Conservation (phyloP, 2,888 invertebrate species). For the Epinotia nisella region DNA sequence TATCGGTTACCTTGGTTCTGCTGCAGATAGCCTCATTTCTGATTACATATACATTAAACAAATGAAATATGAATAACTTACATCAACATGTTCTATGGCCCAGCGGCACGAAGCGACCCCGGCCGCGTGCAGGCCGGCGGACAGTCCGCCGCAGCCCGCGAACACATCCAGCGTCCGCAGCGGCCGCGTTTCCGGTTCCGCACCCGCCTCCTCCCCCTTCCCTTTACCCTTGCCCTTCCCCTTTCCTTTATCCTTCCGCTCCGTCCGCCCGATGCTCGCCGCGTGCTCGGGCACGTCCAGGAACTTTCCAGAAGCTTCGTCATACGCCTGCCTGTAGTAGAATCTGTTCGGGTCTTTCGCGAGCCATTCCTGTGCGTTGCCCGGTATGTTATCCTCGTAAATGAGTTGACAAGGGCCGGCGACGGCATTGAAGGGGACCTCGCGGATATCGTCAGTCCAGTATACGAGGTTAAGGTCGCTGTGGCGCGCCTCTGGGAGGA, state of each 20-base stretch:
- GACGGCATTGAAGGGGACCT: slow-evolving; percentile 85
- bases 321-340: slow-evolving; percentile 89
- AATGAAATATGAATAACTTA: neutral
- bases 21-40: no score
- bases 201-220: slow-evolving; percentile 56
- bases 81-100: slow-evolving; percentile 92
- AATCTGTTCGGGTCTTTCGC: slow-evolving; percentile 87
- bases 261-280: slow-evolving; percentile 83
- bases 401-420: slow-evolving; percentile 88
- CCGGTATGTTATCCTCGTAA: slow-evolving; percentile 86
- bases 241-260: slow-evolving; percentile 88
- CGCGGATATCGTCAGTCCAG: slow-evolving; percentile 90
- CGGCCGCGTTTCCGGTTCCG: slow-evolving; percentile 70
- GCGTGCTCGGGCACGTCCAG: slow-evolving; percentile 86
- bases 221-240: slow-evolving; percentile 89
- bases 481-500: slow-evolving; percentile 84
- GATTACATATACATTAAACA: no score
- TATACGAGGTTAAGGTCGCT: slow-evolving; percentile 90
- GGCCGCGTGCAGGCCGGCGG: slow-evolving; percentile 89
- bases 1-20: no score
- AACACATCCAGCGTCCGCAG: slow-evolving; percentile 91
- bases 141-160: slow-evolving; percentile 94
- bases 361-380: slow-evolving; percentile 85
- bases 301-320: slow-evolving; percentile 81
- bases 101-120: slow-evolving; percentile 89